A percentile compares a stretch with the other conserved stretches of the same genome.
Evolutionary conservation across 2,113 vertebrate species (phyloP).

Genomic region (Emydocephalus ijimae): DNA sequence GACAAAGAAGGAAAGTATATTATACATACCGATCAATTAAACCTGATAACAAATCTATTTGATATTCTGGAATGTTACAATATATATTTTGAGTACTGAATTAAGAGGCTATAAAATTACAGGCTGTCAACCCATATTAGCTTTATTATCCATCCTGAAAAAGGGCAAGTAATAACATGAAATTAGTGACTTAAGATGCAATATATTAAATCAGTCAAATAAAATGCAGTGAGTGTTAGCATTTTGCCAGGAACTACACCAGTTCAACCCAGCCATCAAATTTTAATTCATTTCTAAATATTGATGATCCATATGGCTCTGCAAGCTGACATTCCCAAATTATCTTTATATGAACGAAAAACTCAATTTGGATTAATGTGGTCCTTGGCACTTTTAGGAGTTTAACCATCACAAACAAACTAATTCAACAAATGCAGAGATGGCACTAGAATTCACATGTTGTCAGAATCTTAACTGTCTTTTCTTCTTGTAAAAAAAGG

Average conservation of each 20-base stretch:
- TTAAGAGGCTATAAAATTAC: slow-evolving; percentile 16
- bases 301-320: neutral
- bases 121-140: neutral
- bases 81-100: slow-evolving; percentile 3
- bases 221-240: neutral
- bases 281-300: slow-evolving; percentile 12
- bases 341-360: neutral
- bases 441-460: neutral
- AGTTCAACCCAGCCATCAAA: slow-evolving; percentile 11
- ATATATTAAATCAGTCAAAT: neutral
- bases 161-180: neutral
- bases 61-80: slow-evolving; percentile 22
- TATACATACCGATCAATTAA: slow-evolving; percentile 7
- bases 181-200: neutral
- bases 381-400: neutral
- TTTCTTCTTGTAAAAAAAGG: neutral
- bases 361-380: neutral
- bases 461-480: neutral
- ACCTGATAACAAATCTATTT: neutral
- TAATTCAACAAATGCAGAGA: neutral
- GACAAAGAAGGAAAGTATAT: neutral
- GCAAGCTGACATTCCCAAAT: neutral
- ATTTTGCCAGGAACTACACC: neutral
- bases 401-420: neutral
- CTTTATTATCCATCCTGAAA: neutral